These are phyloP conservation scores for Grantiella picta DNA, from an alignment of 2,113 vertebrate species.

Conservation along the genomic window DNA sequence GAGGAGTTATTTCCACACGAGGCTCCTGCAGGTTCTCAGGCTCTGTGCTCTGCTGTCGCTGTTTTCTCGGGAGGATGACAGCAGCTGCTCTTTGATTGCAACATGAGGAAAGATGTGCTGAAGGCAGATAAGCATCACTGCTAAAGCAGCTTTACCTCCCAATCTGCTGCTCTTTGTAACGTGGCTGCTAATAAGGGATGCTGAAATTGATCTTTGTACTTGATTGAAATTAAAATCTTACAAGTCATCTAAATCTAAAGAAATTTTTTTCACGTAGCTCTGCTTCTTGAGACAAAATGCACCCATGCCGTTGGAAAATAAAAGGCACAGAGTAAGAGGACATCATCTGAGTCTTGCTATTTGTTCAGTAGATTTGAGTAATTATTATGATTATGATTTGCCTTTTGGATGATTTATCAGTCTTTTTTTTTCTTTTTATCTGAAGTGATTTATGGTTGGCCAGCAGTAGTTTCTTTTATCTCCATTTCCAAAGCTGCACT, in stretches of 20 bases:
- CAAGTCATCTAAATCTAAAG: constrained; percentile 57
- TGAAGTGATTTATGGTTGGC: constrained; percentile 8
- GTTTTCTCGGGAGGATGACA: constrained; percentile 19
- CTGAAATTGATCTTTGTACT: constrained; percentile 68
- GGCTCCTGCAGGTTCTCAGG: constrained; percentile 6
- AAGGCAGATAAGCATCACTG: constrained; percentile 71
- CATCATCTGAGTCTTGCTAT: constrained; percentile 33
- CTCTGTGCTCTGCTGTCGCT: background rate
- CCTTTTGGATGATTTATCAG: constrained; percentile 1
- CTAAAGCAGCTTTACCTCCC: constrained; percentile 68
- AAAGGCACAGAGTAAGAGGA: background rate
- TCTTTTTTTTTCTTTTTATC: background rate
- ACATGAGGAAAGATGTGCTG: constrained; percentile 75
- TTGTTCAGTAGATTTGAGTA: constrained; percentile 15
- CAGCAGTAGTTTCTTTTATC: constrained; percentile 73
- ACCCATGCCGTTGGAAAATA: background rate
- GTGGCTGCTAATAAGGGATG: constrained; percentile 60
- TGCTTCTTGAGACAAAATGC: background rate
- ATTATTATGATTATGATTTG: constrained; percentile 60
- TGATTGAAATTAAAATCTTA: constrained; percentile 65
- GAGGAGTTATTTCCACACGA: constrained; percentile 33
- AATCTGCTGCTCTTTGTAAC: constrained; percentile 64
- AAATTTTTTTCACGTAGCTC: constrained; percentile 38
- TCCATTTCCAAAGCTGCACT: constrained; percentile 77
- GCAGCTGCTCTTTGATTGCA: constrained; percentile 73